These are phyloP conservation scores for Centropus bengalensis DNA, from an alignment of 2,113 vertebrate species.

Conservation along the genomic window DNA sequence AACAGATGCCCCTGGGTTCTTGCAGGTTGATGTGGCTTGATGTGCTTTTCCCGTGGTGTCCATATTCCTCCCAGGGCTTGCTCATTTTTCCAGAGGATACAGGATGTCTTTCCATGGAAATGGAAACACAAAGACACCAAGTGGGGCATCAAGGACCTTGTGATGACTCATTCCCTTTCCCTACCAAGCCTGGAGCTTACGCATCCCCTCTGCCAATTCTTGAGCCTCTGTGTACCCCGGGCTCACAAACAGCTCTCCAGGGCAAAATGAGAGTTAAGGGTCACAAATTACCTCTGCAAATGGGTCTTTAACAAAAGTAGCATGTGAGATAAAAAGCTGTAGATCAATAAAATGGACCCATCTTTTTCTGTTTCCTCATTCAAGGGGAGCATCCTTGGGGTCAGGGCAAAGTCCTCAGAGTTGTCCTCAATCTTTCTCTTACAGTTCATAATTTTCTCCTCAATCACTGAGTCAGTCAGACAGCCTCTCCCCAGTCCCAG, in stretches of 20 bases:
- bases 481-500: neutral
- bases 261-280: neutral
- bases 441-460: neutral
- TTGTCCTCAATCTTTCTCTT: neutral
- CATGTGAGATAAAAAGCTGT: neutral
- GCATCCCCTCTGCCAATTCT: neutral
- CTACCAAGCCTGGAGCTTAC: neutral
- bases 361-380: neutral
- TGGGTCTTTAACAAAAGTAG: neutral
- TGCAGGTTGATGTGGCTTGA: rapidly evolving
- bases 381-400: neutral
- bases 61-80: neutral
- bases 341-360: neutral
- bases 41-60: neutral
- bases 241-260: neutral
- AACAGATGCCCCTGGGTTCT: neutral
- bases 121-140: neutral
- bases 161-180: neutral
- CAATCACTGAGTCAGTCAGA: neutral
- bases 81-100: neutral
- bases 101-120: neutral
- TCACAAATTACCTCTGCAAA: neutral
- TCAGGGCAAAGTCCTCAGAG: neutral
- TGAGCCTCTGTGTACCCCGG: neutral
- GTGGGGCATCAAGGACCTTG: neutral